phyloP scores from a whole-genome alignment of 2,888 invertebrate species.

The Agrypnus murinus region DNA sequence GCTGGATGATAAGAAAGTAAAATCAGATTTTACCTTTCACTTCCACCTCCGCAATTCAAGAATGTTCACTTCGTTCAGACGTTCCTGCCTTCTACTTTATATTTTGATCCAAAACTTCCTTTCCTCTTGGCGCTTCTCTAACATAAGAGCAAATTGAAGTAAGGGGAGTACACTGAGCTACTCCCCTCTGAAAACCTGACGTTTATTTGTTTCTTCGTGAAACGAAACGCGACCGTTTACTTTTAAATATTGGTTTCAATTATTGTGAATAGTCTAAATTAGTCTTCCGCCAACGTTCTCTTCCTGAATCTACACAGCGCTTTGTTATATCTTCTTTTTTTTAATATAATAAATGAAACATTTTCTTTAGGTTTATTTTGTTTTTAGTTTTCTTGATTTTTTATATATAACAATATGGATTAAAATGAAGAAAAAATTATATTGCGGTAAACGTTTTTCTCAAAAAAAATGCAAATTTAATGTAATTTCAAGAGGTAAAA shows the following conservation, averaged over 20 bases:
- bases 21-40: constrained; percentile 12
- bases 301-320: no score
- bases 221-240: constrained; percentile 55
- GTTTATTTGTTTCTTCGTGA: constrained; percentile 54
- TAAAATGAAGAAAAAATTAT: no score
- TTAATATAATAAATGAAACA: no score
- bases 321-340: no score
- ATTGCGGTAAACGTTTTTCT: no score
- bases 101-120: constrained; percentile 29
- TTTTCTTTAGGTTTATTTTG: no score
- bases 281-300: neutral
- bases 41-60: neutral
- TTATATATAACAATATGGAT: no score
- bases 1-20: constrained; percentile 10
- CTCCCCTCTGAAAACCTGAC: constrained; percentile 43
- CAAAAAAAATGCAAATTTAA: no score
- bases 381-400: no score
- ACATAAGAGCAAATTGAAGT: constrained; percentile 34
- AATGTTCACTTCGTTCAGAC: constrained; percentile 18
- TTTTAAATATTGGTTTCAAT: constrained; percentile 58
- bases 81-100: constrained; percentile 23
- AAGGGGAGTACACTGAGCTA: constrained; percentile 27
- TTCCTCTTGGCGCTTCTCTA: constrained; percentile 23
- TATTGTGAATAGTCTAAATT: constrained; percentile 41
- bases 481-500: no score